Base-by-base conservation (phyloP, 2,888 invertebrate genomes). In the Andrena bucephala region DNA sequence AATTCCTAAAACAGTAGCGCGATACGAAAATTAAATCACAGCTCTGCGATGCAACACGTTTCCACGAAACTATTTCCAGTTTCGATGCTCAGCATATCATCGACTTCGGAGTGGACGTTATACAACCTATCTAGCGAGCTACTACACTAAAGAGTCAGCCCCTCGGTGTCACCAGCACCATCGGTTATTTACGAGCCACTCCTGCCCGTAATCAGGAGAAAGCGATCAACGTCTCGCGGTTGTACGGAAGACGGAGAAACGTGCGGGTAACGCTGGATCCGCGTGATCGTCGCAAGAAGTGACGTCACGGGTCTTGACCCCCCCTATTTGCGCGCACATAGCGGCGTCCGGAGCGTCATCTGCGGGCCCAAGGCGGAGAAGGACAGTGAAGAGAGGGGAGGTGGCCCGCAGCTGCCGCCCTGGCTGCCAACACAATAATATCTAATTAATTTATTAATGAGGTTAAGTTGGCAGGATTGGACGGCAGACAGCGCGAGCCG, bases 361-460 rank as follows among this genome's bases (percentile, higher is more conserved):
- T 90, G 90, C 89, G 90, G 89, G 90, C 81, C 84, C 76, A 75
- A 73, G 67, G 62, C 48, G 71, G 52, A 73, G 73, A 77, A 79
- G 24, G 74, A 63, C 66, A 73, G 48, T 31, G 69, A 72, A 29
- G 68, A 71, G 70, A 75, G 76, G 72, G 74, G 74, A 74, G 84
- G 83, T 83, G 87, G 85, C 90, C 92, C 91, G 91, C 92, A 92
- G 92, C 93, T 93, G 93, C 93, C 92, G 92, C 92, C 92, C 92
- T 90, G 91, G 87, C 93, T 92, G 90, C 92, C 93, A 93, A 93
- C 93, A 91, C 93, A 93, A 93, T 93, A 93, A 93, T 93, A 93
- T 93, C 93, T 93, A 93, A 93, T 93, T 93, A 93, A 93, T 93
- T 93, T 93, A 93, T 93, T 93, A 93, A 93, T 93, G 92, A 93